Percentiles rank a stretch among this genome's conserved stretches.
Evolutionary conservation across 2,113 vertebrate species (phyloP).

Genomic region (Malurus melanocephalus): DNA sequence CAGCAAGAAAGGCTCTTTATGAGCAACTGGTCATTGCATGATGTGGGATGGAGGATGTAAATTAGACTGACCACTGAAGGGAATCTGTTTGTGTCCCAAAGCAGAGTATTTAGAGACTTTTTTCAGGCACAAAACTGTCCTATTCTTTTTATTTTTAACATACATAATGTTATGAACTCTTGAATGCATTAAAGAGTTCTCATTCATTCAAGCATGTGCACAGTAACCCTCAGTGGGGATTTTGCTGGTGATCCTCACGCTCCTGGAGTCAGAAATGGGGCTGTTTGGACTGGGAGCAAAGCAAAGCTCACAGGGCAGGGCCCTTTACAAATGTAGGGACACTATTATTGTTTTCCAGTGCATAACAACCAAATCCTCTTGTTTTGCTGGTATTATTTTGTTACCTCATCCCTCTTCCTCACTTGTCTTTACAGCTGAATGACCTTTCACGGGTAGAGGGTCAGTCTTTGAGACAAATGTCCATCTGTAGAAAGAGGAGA

Average conservation of each 20-base stretch:
- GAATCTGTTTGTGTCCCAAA: background rate
- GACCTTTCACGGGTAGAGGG: rapidly evolving
- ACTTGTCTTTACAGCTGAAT: background rate
- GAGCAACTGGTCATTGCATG: background rate
- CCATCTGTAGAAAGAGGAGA: background rate
- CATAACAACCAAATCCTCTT: background rate
- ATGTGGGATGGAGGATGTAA: background rate
- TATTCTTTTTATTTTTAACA: background rate
- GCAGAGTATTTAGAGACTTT: background rate
- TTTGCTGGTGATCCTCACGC: background rate
- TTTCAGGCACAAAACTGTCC: background rate
- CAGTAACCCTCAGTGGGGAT: background rate
- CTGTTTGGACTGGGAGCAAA: background rate
- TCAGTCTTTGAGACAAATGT: background rate
- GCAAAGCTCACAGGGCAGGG: background rate
- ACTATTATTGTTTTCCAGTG: background rate
- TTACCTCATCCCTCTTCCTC: background rate
- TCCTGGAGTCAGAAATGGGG: background rate
- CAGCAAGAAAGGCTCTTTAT: background rate
- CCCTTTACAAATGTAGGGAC: background rate
- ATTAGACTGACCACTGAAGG: background rate
- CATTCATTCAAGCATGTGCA: background rate
- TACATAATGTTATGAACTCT: background rate
- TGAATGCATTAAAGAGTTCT: background rate
- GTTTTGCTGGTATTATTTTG: background rate